These are phyloP conservation scores for Amphipyra tragopoginis DNA, from an alignment of 2,888 invertebrate species.

Conservation along the genomic window DNA sequence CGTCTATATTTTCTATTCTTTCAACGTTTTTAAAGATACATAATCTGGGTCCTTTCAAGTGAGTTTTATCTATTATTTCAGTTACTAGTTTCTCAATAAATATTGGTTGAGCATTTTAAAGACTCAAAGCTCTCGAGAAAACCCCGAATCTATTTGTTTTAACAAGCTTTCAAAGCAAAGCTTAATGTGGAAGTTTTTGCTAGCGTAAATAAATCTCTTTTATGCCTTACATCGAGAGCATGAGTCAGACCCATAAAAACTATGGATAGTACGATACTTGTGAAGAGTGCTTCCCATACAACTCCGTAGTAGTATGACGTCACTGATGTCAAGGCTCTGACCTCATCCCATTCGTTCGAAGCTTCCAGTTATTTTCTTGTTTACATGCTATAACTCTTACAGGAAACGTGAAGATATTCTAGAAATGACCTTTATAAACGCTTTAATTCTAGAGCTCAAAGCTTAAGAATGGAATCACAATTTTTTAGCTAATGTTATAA, in stretches of 20 bases:
- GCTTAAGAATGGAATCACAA: constrained; percentile 16
- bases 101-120: no score
- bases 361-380: constrained; percentile 22
- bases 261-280: constrained; percentile 21
- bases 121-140: no score
- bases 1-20: no score
- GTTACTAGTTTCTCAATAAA: no score
- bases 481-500: constrained; percentile 31
- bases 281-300: constrained; percentile 25
- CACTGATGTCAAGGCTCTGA: constrained; percentile 36
- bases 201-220: constrained; percentile 5
- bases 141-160: not conserved
- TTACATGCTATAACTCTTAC: constrained; percentile 19
- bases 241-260: constrained; percentile 32
- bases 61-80: no score
- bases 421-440: not conserved
- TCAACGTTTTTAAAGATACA: no score
- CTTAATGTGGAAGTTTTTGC: not conserved
- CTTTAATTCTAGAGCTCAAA: not conserved
- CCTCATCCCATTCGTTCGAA: constrained; percentile 23
- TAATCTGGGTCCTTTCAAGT: no score
- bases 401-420: constrained; percentile 11
- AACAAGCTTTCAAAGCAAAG: not conserved
- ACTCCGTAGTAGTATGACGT: constrained; percentile 47
- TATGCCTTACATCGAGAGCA: constrained; percentile 5